Evolutionary conservation across 2,797 vertebrate species (phyloP).

Genomic region (Artibeus jamaicensis): DNA sequence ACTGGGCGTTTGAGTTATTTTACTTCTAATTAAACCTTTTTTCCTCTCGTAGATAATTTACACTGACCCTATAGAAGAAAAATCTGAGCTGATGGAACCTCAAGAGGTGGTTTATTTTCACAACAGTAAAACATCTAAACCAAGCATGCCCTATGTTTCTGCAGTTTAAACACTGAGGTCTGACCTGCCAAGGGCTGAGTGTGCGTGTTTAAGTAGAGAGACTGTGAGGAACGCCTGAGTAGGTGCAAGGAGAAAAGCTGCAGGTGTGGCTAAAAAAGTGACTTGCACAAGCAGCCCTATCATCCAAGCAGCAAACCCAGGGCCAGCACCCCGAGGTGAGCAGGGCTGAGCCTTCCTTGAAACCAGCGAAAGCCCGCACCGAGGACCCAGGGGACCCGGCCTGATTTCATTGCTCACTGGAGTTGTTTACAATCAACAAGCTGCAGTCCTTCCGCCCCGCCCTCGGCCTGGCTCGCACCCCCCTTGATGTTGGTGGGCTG

Average conservation of each 20-base stretch:
- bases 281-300: neutral
- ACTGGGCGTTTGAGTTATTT: neutral
- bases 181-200: constrained; percentile 30
- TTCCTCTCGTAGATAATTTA: neutral
- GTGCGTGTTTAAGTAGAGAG: neutral
- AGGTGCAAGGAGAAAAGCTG: neutral
- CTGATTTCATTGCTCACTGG: neutral
- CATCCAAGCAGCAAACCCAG: neutral
- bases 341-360: neutral
- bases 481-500: neutral
- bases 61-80: neutral
- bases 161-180: neutral
- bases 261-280: neutral
- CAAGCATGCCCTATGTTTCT: constrained; percentile 23
- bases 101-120: constrained; percentile 56
- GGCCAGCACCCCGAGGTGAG: neutral
- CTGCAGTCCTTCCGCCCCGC: neutral
- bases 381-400: too few relatives aligned
- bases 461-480: neutral
- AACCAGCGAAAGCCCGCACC: neutral
- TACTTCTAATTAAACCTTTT: neutral
- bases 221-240: neutral
- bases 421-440: neutral
- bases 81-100: neutral
- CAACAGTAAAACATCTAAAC: constrained; percentile 55